phyloP scores from a whole-genome alignment of 2,113 vertebrate genomes.

The Psettodes erumei region DNA sequence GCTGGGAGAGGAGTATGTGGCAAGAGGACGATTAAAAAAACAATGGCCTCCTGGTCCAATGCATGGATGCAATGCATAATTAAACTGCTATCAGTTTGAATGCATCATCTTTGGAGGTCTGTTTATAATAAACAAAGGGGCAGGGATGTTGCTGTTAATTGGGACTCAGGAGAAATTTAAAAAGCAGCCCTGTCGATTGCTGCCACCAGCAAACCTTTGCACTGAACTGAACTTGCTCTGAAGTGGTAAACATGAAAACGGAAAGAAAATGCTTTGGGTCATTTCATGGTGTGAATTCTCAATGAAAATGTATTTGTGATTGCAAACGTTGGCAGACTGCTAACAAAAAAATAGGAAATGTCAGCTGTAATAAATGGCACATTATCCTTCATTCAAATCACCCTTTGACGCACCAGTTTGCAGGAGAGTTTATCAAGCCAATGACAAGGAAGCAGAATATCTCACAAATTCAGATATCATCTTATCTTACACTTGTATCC shows the following conservation, averaged over 20 bases:
- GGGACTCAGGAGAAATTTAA: constrained; percentile 22
- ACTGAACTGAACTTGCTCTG: not conserved
- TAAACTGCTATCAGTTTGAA: constrained; percentile 7
- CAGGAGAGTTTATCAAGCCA: not conserved
- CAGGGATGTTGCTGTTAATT: constrained; percentile 16
- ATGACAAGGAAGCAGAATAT: not conserved
- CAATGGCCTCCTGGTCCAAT: not conserved
- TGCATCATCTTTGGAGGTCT: not conserved
- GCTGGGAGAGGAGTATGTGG: not conserved
- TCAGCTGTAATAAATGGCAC: not conserved
- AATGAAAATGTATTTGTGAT: constrained; percentile 9
- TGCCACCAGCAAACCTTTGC: constrained; percentile 1
- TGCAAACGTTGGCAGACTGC: not conserved
- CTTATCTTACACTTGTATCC: constrained; percentile 3
- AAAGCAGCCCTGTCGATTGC: constrained; percentile 4
- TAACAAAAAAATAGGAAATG: not conserved
- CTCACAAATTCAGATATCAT: not conserved
- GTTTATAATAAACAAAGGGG: not conserved
- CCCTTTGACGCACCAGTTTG: not conserved
- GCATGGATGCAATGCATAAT: constrained; percentile 9
- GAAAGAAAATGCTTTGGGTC: not conserved
- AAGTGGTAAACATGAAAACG: not conserved
- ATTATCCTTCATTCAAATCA: not conserved
- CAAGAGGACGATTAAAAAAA: not conserved
- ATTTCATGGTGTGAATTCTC: constrained; percentile 6